Percentiles rank a stretch among this genome's conserved stretches.
Conservation (phyloP, 1,140 invertebrate genomes). For the Papilio helenus region DNA sequence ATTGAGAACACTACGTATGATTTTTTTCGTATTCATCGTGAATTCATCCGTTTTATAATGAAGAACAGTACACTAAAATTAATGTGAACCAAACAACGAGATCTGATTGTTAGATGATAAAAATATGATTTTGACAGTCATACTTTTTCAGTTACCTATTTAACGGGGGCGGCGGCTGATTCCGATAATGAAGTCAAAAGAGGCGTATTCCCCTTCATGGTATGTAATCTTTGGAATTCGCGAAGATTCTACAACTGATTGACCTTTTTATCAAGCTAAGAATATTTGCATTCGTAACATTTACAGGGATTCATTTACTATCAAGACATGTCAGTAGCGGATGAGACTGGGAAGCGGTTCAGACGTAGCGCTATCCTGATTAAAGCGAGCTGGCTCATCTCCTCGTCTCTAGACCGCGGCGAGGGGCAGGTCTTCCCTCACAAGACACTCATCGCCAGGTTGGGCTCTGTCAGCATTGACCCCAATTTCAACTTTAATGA, state of each 20-base stretch:
- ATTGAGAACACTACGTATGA: not conserved
- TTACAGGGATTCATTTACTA: conserved; percentile 70
- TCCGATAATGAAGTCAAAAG: conserved; percentile 60
- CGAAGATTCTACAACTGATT: not conserved
- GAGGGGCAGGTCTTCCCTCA: conserved; percentile 57
- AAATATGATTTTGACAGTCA: not conserved
- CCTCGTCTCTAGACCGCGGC: conserved; percentile 56
- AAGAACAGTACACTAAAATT: not conserved
- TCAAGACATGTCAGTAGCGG: conserved; percentile 60
- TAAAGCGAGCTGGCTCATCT: conserved; percentile 63
- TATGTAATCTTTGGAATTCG: conserved; percentile 42
- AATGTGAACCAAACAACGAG: not conserved
- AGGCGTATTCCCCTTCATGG: conserved; percentile 68
- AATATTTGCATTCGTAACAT: not conserved
- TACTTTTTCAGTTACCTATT: conserved; percentile 23
- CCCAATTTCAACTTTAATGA: conserved; percentile 66
- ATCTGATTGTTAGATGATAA: not conserved
- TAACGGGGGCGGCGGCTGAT: conserved; percentile 43
- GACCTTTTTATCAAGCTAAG: not conserved
- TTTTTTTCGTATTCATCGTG: not conserved
- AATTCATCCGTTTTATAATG: not conserved
- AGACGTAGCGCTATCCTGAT: conserved; percentile 63
- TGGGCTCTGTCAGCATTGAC: conserved; percentile 63
- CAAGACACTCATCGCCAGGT: conserved; percentile 68
- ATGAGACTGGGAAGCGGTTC: conserved; percentile 52